Evolutionary conservation across 2,113 vertebrate genomes (phyloP).

Genomic region (Pygoscelis adeliae): DNA sequence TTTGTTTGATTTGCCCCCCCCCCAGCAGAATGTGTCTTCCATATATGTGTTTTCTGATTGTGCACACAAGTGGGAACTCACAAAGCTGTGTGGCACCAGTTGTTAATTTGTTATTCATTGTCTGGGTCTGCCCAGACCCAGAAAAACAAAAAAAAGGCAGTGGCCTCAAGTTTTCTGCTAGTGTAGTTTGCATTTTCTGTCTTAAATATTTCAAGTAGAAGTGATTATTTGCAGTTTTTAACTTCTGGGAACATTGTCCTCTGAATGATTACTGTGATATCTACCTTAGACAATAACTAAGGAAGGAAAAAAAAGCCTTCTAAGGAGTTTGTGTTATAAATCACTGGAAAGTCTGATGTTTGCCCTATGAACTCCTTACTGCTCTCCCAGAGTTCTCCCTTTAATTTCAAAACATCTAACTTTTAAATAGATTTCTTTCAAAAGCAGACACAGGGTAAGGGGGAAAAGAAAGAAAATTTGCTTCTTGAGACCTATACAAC

Average conservation of each 20-base stretch:
- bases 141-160: too few relatives aligned
- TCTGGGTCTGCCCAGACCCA: not conserved
- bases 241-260: not conserved
- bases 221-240: not conserved
- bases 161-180: not conserved
- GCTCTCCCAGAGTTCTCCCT: not conserved
- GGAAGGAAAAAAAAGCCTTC: too few relatives aligned
- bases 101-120: not conserved
- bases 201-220: not conserved
- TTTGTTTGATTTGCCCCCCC: not conserved
- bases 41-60: not conserved
- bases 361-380: not conserved
- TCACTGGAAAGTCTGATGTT: not conserved
- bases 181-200: not conserved
- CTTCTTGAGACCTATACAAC: not conserved
- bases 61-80: not conserved
- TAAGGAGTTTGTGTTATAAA: not conserved
- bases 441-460: fast-evolving
- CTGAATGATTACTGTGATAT: not conserved
- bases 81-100: not conserved
- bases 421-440: not conserved
- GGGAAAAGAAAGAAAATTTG: not conserved
- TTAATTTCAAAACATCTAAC: not conserved
- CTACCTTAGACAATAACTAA: not conserved
- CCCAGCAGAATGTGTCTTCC: not conserved